A percentile compares a stretch with the other conserved stretches of the same genome.
phyloP scores from a whole-genome alignment of 2,113 vertebrate species.

The Myotis brandtii region DNA sequence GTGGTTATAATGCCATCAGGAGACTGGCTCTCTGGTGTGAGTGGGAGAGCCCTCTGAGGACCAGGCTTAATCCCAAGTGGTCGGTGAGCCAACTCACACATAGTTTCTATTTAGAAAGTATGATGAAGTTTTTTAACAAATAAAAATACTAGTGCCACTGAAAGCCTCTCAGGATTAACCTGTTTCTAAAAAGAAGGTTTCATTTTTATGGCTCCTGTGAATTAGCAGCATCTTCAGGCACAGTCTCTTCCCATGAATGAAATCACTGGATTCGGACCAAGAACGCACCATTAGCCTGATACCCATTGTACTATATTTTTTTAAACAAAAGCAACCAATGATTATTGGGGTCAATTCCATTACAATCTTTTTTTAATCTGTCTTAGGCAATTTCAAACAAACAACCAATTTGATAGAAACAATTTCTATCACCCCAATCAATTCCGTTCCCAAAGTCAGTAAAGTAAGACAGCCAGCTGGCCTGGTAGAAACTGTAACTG shows the following conservation, averaged over 20 bases:
- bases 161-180: neutral
- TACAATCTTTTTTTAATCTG: neutral
- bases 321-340: neutral
- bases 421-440: constrained; percentile 35
- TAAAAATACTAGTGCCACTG: neutral
- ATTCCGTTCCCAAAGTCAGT: neutral
- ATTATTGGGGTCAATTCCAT: neutral
- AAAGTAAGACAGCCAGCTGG: neutral
- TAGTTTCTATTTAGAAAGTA: constrained; percentile 19
- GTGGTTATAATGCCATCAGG: neutral
- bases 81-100: neutral
- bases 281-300: neutral
- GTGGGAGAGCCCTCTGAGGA: neutral
- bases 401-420: constrained; percentile 41
- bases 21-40: neutral
- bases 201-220: neutral
- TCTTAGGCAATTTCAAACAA: constrained; percentile 22
- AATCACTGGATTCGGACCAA: neutral
- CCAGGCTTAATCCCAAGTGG: neutral
- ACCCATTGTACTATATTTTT: neutral
- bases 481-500: neutral
- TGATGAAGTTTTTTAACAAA: neutral
- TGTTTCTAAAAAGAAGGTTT: neutral
- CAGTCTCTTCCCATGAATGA: neutral
- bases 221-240: neutral